Percentiles rank a stretch among this genome's conserved stretches.
Evolutionary conservation across 2,888 invertebrate genomes (phyloP).

Genomic region (Stenotaenia linearis): DNA sequence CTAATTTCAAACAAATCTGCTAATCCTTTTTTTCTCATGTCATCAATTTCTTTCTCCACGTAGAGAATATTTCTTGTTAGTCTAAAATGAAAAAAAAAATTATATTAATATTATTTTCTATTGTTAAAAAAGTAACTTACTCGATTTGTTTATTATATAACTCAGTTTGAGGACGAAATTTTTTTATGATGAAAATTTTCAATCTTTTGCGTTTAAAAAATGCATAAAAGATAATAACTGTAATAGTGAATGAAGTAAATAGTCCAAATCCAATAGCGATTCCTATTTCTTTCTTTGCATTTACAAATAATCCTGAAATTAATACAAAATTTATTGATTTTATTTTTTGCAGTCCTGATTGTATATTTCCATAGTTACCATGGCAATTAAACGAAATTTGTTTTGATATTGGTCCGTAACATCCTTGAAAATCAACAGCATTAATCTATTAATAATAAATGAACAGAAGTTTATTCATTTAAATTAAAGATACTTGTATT

Average conservation of each 20-base stretch:
- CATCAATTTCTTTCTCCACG: conserved; percentile 30
- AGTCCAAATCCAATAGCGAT: background rate
- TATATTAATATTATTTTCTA: background rate
- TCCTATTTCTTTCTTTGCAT: background rate
- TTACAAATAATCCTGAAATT: background rate
- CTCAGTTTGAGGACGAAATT: background rate
- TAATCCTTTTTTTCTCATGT: conserved; percentile 30
- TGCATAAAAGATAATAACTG: background rate
- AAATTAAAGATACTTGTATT: too few species aligned
- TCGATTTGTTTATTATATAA: background rate
- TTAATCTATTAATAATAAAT: background rate
- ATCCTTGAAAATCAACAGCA: background rate
- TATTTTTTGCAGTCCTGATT: too few species aligned
- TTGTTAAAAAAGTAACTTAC: background rate
- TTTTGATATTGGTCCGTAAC: background rate
- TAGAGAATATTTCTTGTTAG: conserved; percentile 8
- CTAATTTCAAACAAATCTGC: conserved; percentile 35
- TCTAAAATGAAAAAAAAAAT: background rate
- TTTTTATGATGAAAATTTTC: background rate
- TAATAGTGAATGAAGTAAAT: background rate
- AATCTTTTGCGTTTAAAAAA: background rate
- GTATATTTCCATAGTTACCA: background rate
- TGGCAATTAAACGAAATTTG: background rate
- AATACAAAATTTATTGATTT: background rate
- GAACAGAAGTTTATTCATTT: background rate